phyloP scores from a whole-genome alignment of 2,888 invertebrate genomes.

The Catocala nupta region DNA sequence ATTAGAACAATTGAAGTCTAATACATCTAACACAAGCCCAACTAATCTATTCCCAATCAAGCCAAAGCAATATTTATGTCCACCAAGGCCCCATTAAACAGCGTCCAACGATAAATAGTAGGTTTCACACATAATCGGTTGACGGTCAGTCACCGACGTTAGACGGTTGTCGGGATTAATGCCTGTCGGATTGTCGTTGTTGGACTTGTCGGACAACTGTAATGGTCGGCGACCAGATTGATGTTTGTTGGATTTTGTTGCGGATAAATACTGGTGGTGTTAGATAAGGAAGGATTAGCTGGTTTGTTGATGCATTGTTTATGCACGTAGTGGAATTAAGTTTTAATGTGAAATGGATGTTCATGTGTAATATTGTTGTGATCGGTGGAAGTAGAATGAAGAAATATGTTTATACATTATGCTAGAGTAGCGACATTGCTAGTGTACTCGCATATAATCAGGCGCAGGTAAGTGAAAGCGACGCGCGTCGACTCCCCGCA shows the following conservation, averaged over 20 bases:
- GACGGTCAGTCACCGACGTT: conserved; percentile 42
- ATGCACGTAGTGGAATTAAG: neutral
- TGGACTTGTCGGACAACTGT: conserved; percentile 21
- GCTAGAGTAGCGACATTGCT: too few relatives aligned
- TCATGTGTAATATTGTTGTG: too few relatives aligned
- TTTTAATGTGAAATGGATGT: neutral
- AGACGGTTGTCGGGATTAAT: conserved; percentile 47
- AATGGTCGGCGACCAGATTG: conserved; percentile 44
- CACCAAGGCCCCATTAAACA: conserved; percentile 47
- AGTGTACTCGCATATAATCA: too few relatives aligned
- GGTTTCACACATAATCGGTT: conserved; percentile 53
- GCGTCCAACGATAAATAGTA: conserved; percentile 57
- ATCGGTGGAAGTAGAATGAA: neutral
- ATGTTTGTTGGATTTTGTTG: conserved; percentile 40
- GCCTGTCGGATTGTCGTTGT: conserved; percentile 23
- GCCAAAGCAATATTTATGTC: conserved; percentile 35
- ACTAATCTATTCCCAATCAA: conserved; percentile 33
- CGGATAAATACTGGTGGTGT: conserved; percentile 51
- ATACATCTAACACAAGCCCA: conserved; percentile 6
- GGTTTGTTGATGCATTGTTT: conserved; percentile 24
- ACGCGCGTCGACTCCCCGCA: too few relatives aligned
- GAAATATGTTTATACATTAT: neutral
- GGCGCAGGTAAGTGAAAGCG: too few relatives aligned
- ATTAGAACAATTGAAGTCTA: conserved; percentile 2
- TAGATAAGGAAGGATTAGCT: conserved; percentile 47